Evolutionary conservation across 2,888 invertebrate species (phyloP), one percentile per base, ranked within the genome.

Genomic region (Standfussiana lucernea): DNA sequence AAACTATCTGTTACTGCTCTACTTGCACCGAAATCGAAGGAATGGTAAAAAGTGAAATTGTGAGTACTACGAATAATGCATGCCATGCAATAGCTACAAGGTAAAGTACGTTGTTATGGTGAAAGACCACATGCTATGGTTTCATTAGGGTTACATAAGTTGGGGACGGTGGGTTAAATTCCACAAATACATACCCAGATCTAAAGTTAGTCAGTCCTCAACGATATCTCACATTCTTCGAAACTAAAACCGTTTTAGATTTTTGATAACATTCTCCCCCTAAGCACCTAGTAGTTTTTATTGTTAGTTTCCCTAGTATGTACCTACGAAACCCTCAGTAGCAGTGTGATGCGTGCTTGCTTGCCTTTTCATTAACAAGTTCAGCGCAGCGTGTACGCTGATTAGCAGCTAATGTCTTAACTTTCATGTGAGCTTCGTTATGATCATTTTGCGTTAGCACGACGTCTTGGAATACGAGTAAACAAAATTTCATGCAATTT

Each of bases 41-140:
- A 81, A 83, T 82, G 66, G 83, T 80, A 83, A 81, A 84, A 86
- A 85, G 85, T 83, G 79, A 87, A 86, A 89, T 59, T 78, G 78
- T 82, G 69, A 62, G 66, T 71, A 83, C 62, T 64, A 86, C 72
- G 66, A 72, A 76, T 74, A 82, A 83, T 79, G 74, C 86, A 86
- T 87, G 87, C 83, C 86, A 83, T 89, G 89, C 88, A 86, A 85
- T 80, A 82, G 68, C n/a, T 73, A 80, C n/a, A 86, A 66, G 72
- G 75, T 72, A 75, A 78, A 74, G 68, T 77, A 76, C 69, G 59
- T 77, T 80, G 66, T 70, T 76, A 84, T 77, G 70, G 82, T 84
- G 80, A 85, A 80, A 59, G 69, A 77, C 71, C 81, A 74, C 75
- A 84, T 82, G 83, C 81, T 75, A 71, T 66, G 40, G 74, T 64